Percentiles rank a stretch among this genome's conserved stretches.
phyloP scores from a whole-genome alignment of 2,797 vertebrate genomes.

The Cyprinodon diabolis region DNA sequence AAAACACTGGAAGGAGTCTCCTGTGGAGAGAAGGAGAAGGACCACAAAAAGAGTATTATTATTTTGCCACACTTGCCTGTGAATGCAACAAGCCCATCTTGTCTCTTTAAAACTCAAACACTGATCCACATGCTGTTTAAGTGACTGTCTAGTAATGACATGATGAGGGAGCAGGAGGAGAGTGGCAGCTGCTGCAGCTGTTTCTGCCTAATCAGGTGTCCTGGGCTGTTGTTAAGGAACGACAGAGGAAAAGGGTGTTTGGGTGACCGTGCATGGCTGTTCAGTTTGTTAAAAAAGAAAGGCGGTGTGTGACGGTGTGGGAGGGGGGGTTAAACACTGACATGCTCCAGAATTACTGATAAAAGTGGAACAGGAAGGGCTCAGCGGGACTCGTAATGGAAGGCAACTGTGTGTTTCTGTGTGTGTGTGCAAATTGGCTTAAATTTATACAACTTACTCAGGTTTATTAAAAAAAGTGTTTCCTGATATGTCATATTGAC shows the following conservation, averaged over 20 bases:
- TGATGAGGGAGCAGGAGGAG: slow-evolving; percentile 18
- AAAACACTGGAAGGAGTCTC: slow-evolving; percentile 45
- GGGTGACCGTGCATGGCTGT: slow-evolving; percentile 26
- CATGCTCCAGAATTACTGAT: slow-evolving; percentile 71
- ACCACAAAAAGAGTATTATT: slow-evolving; percentile 44
- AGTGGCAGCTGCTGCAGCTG: slow-evolving; percentile 33
- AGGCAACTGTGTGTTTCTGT: slow-evolving; percentile 58
- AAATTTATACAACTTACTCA: slow-evolving; percentile 19
- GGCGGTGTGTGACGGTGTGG: slow-evolving; percentile 36
- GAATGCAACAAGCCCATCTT: slow-evolving; percentile 26
- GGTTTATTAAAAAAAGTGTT: slow-evolving; percentile 45
- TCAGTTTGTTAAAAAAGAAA: slow-evolving; percentile 41
- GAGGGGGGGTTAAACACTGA: slow-evolving; percentile 67
- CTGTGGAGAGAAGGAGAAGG: slow-evolving; percentile 31
- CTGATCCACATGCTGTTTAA: slow-evolving; percentile 7
- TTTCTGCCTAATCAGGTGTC: slow-evolving; percentile 45
- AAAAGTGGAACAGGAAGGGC: slow-evolving; percentile 67
- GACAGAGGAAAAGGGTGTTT: slow-evolving; percentile 8
- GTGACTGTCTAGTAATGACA: slow-evolving; percentile 36
- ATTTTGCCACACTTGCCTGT: slow-evolving; percentile 43
- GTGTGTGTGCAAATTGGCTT: slow-evolving; percentile 22
- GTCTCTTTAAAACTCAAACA: slow-evolving; percentile 16
- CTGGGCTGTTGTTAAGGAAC: slow-evolving; percentile 36
- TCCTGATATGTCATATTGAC: slow-evolving; percentile 18
- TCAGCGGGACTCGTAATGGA: slow-evolving; percentile 57